Evolutionary conservation across 1,140 invertebrate genomes (phyloP), one percentile per base, ranked within the genome.

Genomic region (Megalopta genalis): DNA sequence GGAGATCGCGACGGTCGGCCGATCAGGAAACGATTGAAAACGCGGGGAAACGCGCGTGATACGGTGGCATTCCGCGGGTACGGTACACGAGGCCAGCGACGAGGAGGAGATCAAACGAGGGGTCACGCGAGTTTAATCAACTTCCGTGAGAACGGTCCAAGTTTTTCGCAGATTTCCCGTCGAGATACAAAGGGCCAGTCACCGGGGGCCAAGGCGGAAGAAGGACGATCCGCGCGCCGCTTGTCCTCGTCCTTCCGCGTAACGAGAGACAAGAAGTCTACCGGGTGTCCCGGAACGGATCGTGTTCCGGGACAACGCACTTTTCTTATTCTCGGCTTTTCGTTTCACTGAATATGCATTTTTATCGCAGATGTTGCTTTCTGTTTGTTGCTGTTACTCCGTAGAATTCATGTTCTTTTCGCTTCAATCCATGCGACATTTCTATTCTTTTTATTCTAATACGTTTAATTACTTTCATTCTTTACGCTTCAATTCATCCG

Each of bases 61-160:
- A 39, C 37, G 32, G 6, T 39, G 18, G 32, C 32, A 65, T 42
- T 42, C 21, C 37, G 16, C 3, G 10, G 18, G 64, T n/a, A 54
- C 6, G 18, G 52, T 54, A n/a, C 52, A n/a, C n/a, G n/a, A n/a
- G n/a, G n/a, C n/a, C 12, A 18, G 14, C 18, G 2, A 9, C 6
- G 21, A 9, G n/a, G 54, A 57, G 54, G 21, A n/a, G 54, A 57
- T n/a, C 21, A 57, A 57, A 57, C n/a, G 54, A 57, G 54, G n/a
- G 52, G 57, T 78, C 67, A 57, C 76, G 68, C 60, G 39, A 71
- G 68, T 78, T 72, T 71, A 71, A 72, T 78, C 76, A 78, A 64
- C 57, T 63, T 32, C 42, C 42, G 23, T 54, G 60, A 32, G 76
- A 72, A 63, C 49, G 68, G 27, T 64, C 59, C 16, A 64, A 64